phyloP scores from a whole-genome alignment of 2,113 vertebrate species.

The Poeciliopsis turrubarensis region DNA sequence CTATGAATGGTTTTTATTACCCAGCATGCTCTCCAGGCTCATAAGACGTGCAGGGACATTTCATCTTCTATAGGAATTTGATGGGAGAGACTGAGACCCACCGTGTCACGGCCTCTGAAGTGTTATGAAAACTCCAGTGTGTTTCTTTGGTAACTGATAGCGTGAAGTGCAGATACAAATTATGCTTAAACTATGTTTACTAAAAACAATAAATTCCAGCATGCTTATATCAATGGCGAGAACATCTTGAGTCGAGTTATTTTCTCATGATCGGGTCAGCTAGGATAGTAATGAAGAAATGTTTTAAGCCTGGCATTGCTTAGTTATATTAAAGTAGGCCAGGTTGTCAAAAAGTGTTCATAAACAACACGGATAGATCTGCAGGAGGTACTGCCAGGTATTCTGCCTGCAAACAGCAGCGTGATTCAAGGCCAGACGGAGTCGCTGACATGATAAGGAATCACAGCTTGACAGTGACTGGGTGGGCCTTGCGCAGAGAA shows the following conservation, averaged over 20 bases:
- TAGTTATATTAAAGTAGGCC: slow-evolving; percentile 20
- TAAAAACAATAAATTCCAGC: slow-evolving; percentile 78
- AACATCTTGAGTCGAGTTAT: slow-evolving; percentile 20
- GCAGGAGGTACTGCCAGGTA: slow-evolving; percentile 24
- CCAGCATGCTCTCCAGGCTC: slow-evolving; percentile 38
- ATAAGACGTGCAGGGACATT: slow-evolving; percentile 44
- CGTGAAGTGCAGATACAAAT: slow-evolving; percentile 52
- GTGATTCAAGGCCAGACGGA: slow-evolving; percentile 28
- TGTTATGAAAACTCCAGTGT: slow-evolving; percentile 65
- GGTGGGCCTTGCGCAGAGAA: slow-evolving; percentile 20
- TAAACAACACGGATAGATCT: slow-evolving; percentile 45
- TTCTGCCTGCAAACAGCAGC: slow-evolving; percentile 32
- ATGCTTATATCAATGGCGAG: slow-evolving; percentile 62
- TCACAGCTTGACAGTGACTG: slow-evolving; percentile 31
- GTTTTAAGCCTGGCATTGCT: slow-evolving; percentile 32
- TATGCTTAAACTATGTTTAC: slow-evolving; percentile 70
- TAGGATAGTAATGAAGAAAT: slow-evolving; percentile 8
- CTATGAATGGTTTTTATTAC: slow-evolving; percentile 66
- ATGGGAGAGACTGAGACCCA: slow-evolving; percentile 37
- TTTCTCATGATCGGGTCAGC: slow-evolving; percentile 31
- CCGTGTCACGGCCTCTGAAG: slow-evolving; percentile 32
- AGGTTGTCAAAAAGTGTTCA: slow-evolving; percentile 26
- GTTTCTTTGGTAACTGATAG: slow-evolving; percentile 67
- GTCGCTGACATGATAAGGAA: slow-evolving; percentile 45
- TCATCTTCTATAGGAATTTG: slow-evolving; percentile 46